Base-by-base conservation (phyloP, 2,888 invertebrate species). In the Helicoverpa assulta region DNA sequence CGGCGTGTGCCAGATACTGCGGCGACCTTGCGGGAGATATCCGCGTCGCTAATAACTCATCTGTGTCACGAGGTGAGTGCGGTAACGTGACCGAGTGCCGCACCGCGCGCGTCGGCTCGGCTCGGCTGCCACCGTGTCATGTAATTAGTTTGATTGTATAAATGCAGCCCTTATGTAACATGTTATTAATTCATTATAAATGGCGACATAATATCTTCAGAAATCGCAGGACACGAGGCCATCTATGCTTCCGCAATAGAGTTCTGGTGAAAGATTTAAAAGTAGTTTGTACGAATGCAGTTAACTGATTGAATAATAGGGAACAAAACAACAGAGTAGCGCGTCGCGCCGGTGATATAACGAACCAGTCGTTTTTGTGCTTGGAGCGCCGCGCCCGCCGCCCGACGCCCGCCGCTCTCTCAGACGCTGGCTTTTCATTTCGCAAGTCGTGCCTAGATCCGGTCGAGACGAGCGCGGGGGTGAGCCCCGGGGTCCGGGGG, bases 251-350 rank as follows among this genome's bases (percentile, higher is more conserved):
- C 79, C 75, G 80, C 52, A 21, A 55, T 69, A 37, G 40, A 58
- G 57, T 57, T 53, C 47, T 33, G 21, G 43, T 79, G 50, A 74
- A 63, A 68, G 43, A 60, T 76, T 62, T 60, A 52, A 78, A 63
- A 70, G 55, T 33, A 54, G 55, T 60, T 80, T 70, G 64, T 80
- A 51, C 59, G 61, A 75, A 55, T 58, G 57, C 47, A 47, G 66
- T 63, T 54, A 73, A 51, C 62, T 62, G 76, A 55, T 78, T 78
- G 67, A 64, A 80, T 78, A 78, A 78, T 51, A 76, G 57, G 66
- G 80, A 78, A 37, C 77, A 78, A 78, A 78, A 78, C 80, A 80
- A 77, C 70, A 47, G 57, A 1, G 18, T 40, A 40, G 10, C 2
- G 37, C 54, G 53, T 54, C 50, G 50, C 33, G 47, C 8, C 58